phyloP scores from a whole-genome alignment of 2,797 vertebrate genomes.

The Neosilurus mollespiculum region DNA sequence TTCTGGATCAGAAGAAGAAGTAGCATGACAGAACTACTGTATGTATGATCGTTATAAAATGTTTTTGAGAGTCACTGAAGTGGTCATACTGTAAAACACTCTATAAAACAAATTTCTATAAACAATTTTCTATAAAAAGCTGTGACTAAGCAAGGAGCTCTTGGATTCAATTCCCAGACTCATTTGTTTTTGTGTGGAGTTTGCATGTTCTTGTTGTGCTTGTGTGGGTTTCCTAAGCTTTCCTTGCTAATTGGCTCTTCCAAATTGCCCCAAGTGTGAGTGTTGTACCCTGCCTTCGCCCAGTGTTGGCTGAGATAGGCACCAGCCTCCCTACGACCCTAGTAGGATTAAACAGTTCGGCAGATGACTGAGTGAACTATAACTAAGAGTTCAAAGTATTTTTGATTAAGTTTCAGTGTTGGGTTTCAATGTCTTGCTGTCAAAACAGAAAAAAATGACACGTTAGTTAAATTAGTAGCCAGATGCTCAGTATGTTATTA shows the following conservation, averaged over 20 bases:
- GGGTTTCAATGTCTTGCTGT: not conserved
- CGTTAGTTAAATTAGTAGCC: not conserved
- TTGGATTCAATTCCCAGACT: too few relatives aligned
- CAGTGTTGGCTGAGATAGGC: too few relatives aligned
- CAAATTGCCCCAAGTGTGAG: too few relatives aligned
- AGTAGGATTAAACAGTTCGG: too few relatives aligned
- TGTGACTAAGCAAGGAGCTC: not conserved
- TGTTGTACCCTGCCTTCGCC: too few relatives aligned
- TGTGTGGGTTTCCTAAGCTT: too few relatives aligned
- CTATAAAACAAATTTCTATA: not conserved
- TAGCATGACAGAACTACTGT: not conserved
- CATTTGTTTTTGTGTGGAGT: too few relatives aligned
- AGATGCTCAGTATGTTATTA: not conserved
- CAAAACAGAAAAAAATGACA: not conserved
- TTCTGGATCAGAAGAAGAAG: not conserved
- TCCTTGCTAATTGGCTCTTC: too few relatives aligned
- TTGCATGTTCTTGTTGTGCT: too few relatives aligned
- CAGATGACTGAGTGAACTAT: not conserved
- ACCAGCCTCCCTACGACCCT: too few relatives aligned
- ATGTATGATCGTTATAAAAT: not conserved
- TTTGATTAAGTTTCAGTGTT: not conserved
- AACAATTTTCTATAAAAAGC: not conserved
- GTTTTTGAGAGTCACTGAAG: not conserved
- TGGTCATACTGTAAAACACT: not conserved
- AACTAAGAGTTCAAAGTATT: not conserved